Base-by-base conservation (phyloP, 2,888 invertebrate genomes). In the Teleiodes luculella region DNA sequence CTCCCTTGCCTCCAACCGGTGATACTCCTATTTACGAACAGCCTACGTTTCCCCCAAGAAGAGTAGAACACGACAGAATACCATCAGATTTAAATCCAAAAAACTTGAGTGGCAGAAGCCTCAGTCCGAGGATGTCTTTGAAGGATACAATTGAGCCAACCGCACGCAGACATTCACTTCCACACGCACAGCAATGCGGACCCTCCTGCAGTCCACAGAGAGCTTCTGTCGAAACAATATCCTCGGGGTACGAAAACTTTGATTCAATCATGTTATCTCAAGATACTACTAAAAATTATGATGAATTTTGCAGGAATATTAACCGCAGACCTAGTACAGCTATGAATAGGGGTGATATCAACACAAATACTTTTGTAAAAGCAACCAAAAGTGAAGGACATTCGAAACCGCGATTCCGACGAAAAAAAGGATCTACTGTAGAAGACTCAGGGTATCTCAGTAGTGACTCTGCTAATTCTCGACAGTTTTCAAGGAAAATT, bases 401-500 rank as follows among this genome's bases (percentile, higher is more conserved):
- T 55, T 68, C 68, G 54, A 83, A 80, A 46, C 59, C 72, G 54
- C 70, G 76, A 53, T 77, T 76, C 59, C 76, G 80, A 52, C 71
- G 83, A 60, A 82, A 83, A 63, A 83, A 90, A 66, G 78, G 88
- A 31, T 60, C 66, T 1, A 81, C 73, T 63, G 90, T 93, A 48
- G 92, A 94, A 72, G 96, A 96, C 76, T 95, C 96, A 0, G 96
- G 96, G 0, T 96, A 96, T 70, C 91, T 96, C 55, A 96, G 96
- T 74, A 95, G 95, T 31, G 96, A 96, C 69, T 96, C 95, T 1
- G 91, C 91, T 35, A 91, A 92, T 66, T 91, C 92, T 0, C 84
- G 86, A 57, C 81, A 79, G 63, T 65, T 85, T 61, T 78, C 74
- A 64, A 86, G 82, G 64, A 87, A 83, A 70, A 53, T 86, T 63